Percentiles rank a stretch among this genome's conserved stretches.
Evolutionary conservation across 2,113 vertebrate species (phyloP).

Genomic region (Quiscalus mexicanus): DNA sequence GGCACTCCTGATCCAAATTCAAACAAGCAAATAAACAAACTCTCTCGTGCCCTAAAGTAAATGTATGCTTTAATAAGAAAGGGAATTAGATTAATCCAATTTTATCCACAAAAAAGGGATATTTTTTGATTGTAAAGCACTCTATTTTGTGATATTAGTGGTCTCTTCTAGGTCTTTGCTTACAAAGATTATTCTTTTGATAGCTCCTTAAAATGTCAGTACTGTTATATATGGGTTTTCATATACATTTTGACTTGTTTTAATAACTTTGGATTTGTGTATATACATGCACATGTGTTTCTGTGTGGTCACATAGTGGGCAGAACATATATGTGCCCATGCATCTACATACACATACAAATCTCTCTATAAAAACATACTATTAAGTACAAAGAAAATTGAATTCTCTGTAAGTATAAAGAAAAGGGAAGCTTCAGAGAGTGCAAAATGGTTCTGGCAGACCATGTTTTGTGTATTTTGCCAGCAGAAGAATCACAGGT

Average conservation of each 20-base stretch:
- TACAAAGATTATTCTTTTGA: not conserved
- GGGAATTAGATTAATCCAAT: not conserved
- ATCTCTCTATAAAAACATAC: not conserved
- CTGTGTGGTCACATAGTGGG: rapidly evolving
- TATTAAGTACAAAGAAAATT: not conserved
- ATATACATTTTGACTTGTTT: not conserved
- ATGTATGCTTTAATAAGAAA: not conserved
- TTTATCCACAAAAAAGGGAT: not conserved
- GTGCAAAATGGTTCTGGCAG: not conserved
- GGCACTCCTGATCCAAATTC: not conserved
- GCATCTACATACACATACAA: rapidly evolving
- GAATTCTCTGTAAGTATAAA: not conserved
- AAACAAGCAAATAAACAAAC: not conserved
- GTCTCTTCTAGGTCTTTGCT: not conserved
- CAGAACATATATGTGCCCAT: rapidly evolving
- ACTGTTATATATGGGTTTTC: not conserved
- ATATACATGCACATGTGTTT: rapidly evolving
- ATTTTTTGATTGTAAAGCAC: not conserved
- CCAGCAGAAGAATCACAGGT: not conserved
- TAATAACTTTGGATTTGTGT: not conserved
- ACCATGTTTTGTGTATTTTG: not conserved
- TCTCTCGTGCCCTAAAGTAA: rapidly evolving
- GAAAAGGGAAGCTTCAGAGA: not conserved
- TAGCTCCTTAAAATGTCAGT: not conserved
- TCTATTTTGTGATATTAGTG: not conserved